Conservation (phyloP, 2,797 vertebrate species). For the Chrysocyon brachyurus region DNA sequence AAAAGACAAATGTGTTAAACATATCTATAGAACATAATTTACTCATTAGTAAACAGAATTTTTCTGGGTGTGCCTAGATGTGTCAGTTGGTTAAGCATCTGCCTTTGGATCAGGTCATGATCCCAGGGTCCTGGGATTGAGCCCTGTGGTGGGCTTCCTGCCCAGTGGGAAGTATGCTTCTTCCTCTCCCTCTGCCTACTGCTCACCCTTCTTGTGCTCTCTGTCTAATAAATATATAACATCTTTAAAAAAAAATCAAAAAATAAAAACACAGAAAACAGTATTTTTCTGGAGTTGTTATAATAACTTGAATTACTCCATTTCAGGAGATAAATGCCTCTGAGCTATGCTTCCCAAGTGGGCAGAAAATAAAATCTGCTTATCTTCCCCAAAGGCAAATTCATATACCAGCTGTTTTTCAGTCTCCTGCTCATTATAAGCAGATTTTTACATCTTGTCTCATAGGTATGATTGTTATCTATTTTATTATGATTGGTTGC, state of each 20-base stretch:
- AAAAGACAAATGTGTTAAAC: slow-evolving; percentile 32
- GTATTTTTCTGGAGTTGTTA: slow-evolving; percentile 21
- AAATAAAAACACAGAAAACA: not conserved
- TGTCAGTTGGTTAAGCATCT: too few relatives aligned
- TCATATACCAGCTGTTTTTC: slow-evolving; percentile 87
- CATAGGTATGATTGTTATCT: slow-evolving; percentile 83
- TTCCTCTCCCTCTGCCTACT: too few relatives aligned
- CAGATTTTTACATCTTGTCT: slow-evolving; percentile 89
- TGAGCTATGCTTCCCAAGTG: slow-evolving; percentile 88
- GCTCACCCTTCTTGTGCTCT: too few relatives aligned
- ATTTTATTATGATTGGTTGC: not conserved
- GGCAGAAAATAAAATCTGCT: slow-evolving; percentile 71
- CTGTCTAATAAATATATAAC: too few relatives aligned
- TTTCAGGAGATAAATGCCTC: slow-evolving; percentile 84
- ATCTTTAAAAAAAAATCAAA: too few relatives aligned
- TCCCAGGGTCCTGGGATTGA: too few relatives aligned
- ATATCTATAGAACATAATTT: slow-evolving; percentile 22
- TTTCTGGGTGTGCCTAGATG: not conserved
- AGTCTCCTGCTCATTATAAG: slow-evolving; percentile 88
- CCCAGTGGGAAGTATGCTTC: too few relatives aligned
- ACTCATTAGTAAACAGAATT: not conserved
- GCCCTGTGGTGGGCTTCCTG: too few relatives aligned
- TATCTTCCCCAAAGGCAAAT: slow-evolving; percentile 86
- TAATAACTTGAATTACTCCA: slow-evolving; percentile 33
- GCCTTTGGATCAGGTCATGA: too few relatives aligned